Evolutionary conservation across 2,113 vertebrate genomes (phyloP).

Genomic region (Barbus barbus): DNA sequence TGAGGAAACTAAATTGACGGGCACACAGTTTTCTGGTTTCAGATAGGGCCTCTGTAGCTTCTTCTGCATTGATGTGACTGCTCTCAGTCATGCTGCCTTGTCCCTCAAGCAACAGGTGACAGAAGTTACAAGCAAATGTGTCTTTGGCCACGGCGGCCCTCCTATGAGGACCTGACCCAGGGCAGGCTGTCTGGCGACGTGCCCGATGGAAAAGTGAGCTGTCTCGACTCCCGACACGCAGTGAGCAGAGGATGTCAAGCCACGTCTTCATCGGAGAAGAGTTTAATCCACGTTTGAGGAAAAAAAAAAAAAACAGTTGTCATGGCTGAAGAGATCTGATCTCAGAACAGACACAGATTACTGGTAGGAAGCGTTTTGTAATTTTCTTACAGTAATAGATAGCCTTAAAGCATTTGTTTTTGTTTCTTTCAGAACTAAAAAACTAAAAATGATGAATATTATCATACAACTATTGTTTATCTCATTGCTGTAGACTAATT

Average conservation of each 20-base stretch:
- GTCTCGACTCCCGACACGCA: constrained; percentile 72
- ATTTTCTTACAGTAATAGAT: not conserved
- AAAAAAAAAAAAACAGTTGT: constrained; percentile 62
- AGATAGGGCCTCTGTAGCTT: not conserved
- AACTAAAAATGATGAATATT: not conserved
- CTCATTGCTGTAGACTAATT: not conserved
- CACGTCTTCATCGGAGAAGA: constrained; percentile 71
- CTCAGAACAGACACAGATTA: not conserved
- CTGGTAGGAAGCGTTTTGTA: not conserved
- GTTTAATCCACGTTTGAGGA: constrained; percentile 70
- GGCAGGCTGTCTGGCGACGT: constrained; percentile 68
- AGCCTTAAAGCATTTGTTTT: not conserved
- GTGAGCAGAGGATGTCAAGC: constrained; percentile 69
- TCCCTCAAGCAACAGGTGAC: constrained; percentile 72
- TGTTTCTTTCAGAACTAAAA: not conserved
- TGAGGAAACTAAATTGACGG: constrained; percentile 10
- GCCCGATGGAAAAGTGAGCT: constrained; percentile 75
- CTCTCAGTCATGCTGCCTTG: constrained; percentile 62
- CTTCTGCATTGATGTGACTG: constrained; percentile 60
- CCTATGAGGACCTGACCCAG: constrained; percentile 61
- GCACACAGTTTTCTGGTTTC: not conserved
- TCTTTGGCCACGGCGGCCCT: constrained; percentile 60
- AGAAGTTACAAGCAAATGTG: constrained; percentile 55
- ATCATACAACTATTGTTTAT: not conserved
- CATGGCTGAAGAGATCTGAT: constrained; percentile 53